These are phyloP conservation scores for Mnemiopsis leidyi DNA, from an alignment of 37 sponge, comb jelly and placozoan species.

Conservation along the genomic window DNA sequence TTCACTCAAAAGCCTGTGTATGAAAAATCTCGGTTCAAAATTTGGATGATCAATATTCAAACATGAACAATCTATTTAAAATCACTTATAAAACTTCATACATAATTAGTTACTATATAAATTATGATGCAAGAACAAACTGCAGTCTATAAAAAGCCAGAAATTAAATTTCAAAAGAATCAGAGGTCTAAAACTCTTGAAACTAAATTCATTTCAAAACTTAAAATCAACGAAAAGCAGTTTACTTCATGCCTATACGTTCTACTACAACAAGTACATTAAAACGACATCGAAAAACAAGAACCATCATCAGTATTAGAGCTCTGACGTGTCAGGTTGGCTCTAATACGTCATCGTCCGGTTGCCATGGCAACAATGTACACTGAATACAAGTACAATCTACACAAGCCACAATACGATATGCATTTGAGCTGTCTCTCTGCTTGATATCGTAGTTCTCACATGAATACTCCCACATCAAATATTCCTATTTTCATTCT, in stretches of 20 bases:
- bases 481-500: background rate
- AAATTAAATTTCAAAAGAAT: background rate
- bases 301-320: constrained; percentile 24
- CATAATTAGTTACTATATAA: background rate
- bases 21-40: too few species aligned
- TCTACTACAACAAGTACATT: background rate
- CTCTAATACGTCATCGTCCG: constrained; percentile 12
- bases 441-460: too few species aligned
- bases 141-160: background rate
- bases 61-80: too few species aligned
- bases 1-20: too few species aligned
- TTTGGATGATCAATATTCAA: too few species aligned
- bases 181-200: background rate
- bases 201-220: background rate
- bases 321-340: constrained; percentile 49
- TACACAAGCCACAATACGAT: too few species aligned
- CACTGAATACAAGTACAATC: background rate
- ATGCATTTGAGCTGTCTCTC: too few species aligned
- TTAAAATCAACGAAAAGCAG: background rate
- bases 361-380: background rate
- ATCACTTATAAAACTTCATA: background rate
- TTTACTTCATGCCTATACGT: background rate
- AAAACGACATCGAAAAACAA: background rate
- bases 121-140: background rate
- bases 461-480: too few species aligned